A percentile compares a stretch with the other conserved stretches of the same genome.
Conservation (phyloP, 1,140 invertebrate species). For the Drosophila truncata region DNA sequence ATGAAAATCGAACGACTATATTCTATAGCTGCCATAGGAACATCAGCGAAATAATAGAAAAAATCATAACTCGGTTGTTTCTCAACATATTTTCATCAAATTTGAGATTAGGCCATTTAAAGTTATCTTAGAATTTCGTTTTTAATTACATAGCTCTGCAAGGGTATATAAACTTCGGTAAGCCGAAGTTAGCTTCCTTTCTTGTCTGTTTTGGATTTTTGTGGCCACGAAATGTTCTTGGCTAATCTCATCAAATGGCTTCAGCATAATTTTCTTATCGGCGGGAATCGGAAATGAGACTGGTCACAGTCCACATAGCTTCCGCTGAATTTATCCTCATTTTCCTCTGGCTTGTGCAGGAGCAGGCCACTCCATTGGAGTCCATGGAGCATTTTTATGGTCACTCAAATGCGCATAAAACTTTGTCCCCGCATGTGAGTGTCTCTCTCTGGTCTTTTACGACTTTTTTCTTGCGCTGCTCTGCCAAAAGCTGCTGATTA, state of each 20-base stretch:
- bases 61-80: no score
- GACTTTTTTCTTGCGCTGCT: conserved; percentile 23
- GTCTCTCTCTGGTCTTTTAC: conserved; percentile 44
- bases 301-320: conserved; percentile 7
- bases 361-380: conserved; percentile 27
- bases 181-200: no score
- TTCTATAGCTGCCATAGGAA: no score
- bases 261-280: conserved; percentile 73
- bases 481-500: conserved; percentile 78
- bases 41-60: no score
- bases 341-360: conserved; percentile 12
- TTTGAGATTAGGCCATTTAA: no score
- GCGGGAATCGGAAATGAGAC: conserved; percentile 26
- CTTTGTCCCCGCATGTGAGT: conserved; percentile 44
- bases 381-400: conserved; percentile 71
- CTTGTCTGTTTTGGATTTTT: not conserved
- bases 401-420: conserved; percentile 82
- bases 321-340: conserved; percentile 11
- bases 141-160: no score
- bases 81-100: no score
- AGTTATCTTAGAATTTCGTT: no score
- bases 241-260: conserved; percentile 71
- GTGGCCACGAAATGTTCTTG: conserved; percentile 12
- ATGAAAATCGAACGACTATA: no score
- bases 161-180: no score